Evolutionary conservation across 2,113 vertebrate genomes (phyloP).

Genomic region (Odocoileus virginianus): DNA sequence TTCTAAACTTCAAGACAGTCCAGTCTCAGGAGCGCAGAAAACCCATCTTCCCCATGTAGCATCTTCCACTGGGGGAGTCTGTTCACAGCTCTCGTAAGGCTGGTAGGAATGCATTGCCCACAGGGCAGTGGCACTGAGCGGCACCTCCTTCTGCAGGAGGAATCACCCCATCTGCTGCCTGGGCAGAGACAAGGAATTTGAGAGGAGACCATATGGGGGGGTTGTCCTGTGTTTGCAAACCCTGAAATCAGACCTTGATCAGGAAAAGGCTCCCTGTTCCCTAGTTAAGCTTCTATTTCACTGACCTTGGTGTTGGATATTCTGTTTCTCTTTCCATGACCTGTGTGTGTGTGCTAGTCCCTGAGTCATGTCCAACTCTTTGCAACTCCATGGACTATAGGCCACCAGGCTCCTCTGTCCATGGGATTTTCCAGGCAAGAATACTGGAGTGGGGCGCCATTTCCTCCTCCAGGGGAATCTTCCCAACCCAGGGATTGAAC

Average conservation of each 20-base stretch:
- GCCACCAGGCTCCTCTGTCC: neutral
- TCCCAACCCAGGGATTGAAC: neutral
- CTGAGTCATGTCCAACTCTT: neutral
- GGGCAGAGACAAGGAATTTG: neutral
- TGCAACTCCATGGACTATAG: neutral
- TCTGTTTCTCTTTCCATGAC: neutral
- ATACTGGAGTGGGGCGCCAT: neutral
- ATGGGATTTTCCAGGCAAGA: neutral
- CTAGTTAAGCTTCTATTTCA: neutral
- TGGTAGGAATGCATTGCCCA: neutral
- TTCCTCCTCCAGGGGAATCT: neutral
- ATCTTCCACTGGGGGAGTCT: neutral
- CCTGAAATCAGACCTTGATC: neutral
- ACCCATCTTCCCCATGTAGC: neutral
- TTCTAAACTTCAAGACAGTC: neutral
- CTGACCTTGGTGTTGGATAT: neutral
- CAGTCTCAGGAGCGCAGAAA: neutral
- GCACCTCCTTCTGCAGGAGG: neutral
- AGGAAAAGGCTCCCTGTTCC: neutral
- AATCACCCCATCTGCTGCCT: neutral
- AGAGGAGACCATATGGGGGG: neutral
- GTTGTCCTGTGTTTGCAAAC: neutral
- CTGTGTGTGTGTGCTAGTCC: neutral
- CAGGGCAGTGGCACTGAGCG: accelerated
- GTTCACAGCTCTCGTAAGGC: neutral